Conservation (phyloP, 2,797 vertebrate species). For the Hippoglossus hippoglossus region DNA sequence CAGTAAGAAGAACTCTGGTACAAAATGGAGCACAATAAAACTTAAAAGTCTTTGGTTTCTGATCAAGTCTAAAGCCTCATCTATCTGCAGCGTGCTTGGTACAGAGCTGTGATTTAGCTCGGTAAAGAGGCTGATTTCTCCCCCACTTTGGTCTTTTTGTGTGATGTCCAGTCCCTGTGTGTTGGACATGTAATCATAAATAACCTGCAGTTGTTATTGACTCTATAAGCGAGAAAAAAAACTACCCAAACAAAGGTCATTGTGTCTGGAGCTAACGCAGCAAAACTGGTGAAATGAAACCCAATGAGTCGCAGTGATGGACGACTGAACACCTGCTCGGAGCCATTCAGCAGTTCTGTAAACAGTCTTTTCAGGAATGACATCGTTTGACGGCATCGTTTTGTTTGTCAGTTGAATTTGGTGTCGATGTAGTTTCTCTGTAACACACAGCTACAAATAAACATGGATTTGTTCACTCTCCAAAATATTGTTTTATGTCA, state of each 20-base stretch:
- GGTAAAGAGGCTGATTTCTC: slow-evolving; percentile 16
- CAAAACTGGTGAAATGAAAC: slow-evolving; percentile 32
- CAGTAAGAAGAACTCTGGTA: slow-evolving; percentile 1
- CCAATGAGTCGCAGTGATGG: slow-evolving; percentile 34
- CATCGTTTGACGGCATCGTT: background rate
- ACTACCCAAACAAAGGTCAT: slow-evolving; percentile 53
- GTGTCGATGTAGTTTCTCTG: background rate
- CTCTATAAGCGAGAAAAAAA: slow-evolving; percentile 32
- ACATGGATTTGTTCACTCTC: background rate
- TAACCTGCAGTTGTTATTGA: slow-evolving; percentile 43
- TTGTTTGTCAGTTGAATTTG: background rate
- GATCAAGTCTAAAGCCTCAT: background rate
- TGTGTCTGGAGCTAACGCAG: slow-evolving; percentile 37
- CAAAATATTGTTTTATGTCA: background rate
- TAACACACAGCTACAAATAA: background rate
- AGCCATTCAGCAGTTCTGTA: slow-evolving; percentile 24
- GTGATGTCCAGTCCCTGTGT: background rate
- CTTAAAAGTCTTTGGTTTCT: slow-evolving; percentile 22
- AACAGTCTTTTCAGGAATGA: slow-evolving; percentile 7
- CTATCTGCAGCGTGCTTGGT: slow-evolving; percentile 3
- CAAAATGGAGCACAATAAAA: slow-evolving; percentile 28
- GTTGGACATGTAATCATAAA: slow-evolving; percentile 25
- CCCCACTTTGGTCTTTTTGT: slow-evolving; percentile 3
- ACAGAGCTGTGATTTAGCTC: slow-evolving; percentile 39
- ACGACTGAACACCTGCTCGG: slow-evolving; percentile 19